These are phyloP conservation scores for Meteorus cinctellus DNA, from an alignment of 2,888 invertebrate species.

Conservation along the genomic window DNA sequence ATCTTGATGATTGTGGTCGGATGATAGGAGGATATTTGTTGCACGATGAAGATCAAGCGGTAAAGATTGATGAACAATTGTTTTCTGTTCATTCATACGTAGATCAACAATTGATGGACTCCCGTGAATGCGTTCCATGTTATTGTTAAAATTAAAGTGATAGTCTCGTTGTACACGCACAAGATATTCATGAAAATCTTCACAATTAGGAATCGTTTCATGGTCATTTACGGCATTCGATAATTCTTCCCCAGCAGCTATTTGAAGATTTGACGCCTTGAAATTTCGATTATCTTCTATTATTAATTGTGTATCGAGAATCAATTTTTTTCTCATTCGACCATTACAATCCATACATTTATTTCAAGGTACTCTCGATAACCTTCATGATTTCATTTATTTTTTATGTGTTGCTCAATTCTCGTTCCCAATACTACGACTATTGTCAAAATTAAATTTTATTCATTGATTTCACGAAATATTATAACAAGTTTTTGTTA, in stretches of 20 bases:
- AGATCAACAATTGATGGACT: slow-evolving; percentile 58
- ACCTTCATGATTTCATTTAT: too few species aligned
- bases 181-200: slow-evolving; percentile 64
- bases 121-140: slow-evolving; percentile 50
- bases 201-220: slow-evolving; percentile 58
- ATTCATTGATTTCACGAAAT: too few species aligned
- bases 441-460: too few species aligned
- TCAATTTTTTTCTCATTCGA: too few species aligned
- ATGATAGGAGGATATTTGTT: not conserved
- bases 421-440: too few species aligned
- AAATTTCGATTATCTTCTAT: slow-evolving; percentile 10
- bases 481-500: too few species aligned
- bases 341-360: too few species aligned
- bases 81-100: slow-evolving; percentile 55
- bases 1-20: not conserved
- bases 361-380: too few species aligned
- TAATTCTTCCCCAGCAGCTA: slow-evolving; percentile 67
- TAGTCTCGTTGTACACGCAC: slow-evolving; percentile 61
- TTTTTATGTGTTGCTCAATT: too few species aligned
- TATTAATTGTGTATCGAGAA: not conserved
- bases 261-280: slow-evolving; percentile 52
- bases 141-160: slow-evolving; percentile 48
- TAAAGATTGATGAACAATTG: slow-evolving; percentile 44
- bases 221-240: slow-evolving; percentile 60
- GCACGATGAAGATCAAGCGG: slow-evolving; percentile 27